A percentile compares a stretch with the other conserved stretches of the same genome.
Conservation (phyloP, 2,113 vertebrate genomes). For the Cyanistes caeruleus region DNA sequence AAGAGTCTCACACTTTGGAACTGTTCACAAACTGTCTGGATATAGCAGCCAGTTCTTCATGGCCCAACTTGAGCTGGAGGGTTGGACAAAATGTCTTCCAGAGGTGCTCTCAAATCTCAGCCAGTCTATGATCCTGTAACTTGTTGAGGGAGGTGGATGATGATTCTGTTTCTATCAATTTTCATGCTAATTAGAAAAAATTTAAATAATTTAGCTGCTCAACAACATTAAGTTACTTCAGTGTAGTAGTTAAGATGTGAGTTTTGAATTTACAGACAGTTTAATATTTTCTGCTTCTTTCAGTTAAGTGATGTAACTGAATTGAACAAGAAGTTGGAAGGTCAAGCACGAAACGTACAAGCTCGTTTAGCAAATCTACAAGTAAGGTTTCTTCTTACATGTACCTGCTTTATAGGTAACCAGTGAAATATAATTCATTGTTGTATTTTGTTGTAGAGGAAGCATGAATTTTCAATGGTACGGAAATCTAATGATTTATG, state of each 20-base stretch:
- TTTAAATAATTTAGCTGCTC: not conserved
- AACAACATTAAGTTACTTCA: not conserved
- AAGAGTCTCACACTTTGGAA: not conserved
- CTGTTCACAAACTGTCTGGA: not conserved
- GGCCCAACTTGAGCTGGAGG: not conserved
- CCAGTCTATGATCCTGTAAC: not conserved
- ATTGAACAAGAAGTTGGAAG: slow-evolving; percentile 84
- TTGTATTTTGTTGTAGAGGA: slow-evolving; percentile 77
- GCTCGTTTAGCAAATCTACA: slow-evolving; percentile 90
- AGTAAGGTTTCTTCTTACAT: slow-evolving; percentile 65
- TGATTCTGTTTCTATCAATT: not conserved
- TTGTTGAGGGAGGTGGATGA: not conserved
- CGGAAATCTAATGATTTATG: slow-evolving; percentile 68
- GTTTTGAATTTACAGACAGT: not conserved
- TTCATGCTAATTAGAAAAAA: not conserved
- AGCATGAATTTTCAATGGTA: slow-evolving; percentile 74
- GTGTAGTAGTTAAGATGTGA: not conserved
- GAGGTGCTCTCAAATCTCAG: not conserved
- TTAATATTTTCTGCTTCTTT: slow-evolving; percentile 37
- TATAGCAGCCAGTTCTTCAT: not conserved
- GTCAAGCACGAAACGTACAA: slow-evolving; percentile 82
- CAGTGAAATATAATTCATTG: not conserved
- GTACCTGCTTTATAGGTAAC: not conserved
- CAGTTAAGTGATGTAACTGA: slow-evolving; percentile 83
- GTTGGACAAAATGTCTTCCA: not conserved